Conservation (phyloP, 1,140 invertebrate genomes). For the Polypedilum vanderplanki region DNA sequence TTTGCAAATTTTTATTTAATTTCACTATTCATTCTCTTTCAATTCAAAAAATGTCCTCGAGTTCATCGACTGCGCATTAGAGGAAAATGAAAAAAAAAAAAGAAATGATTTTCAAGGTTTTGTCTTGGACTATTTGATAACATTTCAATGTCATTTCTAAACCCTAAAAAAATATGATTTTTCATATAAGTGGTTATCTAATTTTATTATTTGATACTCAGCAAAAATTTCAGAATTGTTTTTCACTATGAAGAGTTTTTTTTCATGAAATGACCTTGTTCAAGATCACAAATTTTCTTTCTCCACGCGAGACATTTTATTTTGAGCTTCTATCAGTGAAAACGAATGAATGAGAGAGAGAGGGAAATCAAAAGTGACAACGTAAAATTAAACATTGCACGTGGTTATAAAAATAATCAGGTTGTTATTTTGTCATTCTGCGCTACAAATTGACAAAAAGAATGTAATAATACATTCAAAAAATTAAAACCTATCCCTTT, state of each 20-base stretch:
- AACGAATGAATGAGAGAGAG: not conserved
- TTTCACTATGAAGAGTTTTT: not conserved
- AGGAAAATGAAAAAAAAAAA: not conserved
- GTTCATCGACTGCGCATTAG: not conserved
- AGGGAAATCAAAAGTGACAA: not conserved
- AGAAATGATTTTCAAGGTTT: not conserved
- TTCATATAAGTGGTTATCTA: not conserved
- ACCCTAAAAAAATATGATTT: too few relatives aligned
- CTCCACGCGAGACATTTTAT: not conserved
- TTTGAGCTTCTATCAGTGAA: not conserved
- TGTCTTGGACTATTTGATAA: not conserved
- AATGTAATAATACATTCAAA: too few relatives aligned
- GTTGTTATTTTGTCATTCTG: too few relatives aligned
- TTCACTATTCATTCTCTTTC: not conserved
- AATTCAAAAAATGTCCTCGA: not conserved
- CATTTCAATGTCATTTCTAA: too few relatives aligned
- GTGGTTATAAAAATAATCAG: not conserved
- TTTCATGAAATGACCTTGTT: not conserved
- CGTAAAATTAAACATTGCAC: not conserved
- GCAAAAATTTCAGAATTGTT: not conserved
- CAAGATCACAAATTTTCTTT: constrained; percentile 22
- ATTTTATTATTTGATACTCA: not conserved
- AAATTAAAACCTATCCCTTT: not conserved
- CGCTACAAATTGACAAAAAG: too few relatives aligned
- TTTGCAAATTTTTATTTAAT: too few relatives aligned